Conservation (phyloP, 2,797 vertebrate genomes). For the Odontamblyopus lacepedii region DNA sequence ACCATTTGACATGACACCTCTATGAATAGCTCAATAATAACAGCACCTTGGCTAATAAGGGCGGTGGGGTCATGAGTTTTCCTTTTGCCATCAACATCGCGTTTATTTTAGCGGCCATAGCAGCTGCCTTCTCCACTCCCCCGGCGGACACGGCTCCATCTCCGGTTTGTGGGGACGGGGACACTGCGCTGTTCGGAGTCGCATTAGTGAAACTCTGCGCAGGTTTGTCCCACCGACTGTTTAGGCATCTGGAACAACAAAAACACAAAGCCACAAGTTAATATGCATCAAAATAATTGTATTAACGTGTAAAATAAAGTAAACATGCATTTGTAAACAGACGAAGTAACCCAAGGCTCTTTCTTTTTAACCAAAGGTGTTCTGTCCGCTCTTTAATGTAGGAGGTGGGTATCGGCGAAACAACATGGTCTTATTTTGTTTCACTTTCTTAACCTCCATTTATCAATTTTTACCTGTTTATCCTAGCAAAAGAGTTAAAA, state of each 20-base stretch:
- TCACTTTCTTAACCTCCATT: constrained; percentile 79
- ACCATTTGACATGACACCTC: no score
- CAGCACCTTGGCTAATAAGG: constrained; percentile 77
- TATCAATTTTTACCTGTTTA: no score
- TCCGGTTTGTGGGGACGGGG: constrained; percentile 17
- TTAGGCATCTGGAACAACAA: constrained; percentile 68
- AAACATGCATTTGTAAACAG: constrained; percentile 64
- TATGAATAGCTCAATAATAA: not conserved
- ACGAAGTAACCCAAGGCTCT: constrained; percentile 63
- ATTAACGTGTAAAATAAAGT: not conserved
- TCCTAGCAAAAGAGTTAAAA: no score
- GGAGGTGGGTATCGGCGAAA: constrained; percentile 79
- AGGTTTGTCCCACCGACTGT: constrained; percentile 79
- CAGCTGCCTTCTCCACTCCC: constrained; percentile 80
- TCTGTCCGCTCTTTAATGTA: constrained; percentile 74
- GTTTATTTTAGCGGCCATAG: constrained; percentile 84
- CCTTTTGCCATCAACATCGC: constrained; percentile 86
- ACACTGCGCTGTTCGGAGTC: constrained; percentile 28
- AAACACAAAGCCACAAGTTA: not conserved
- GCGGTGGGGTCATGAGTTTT: constrained; percentile 79
- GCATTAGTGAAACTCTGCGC: constrained; percentile 53
- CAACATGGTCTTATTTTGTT: constrained; percentile 70
- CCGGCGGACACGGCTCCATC: constrained; percentile 58
- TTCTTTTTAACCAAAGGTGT: constrained; percentile 54
- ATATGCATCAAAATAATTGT: not conserved